Conservation (phyloP, 2,113 vertebrate genomes). For the Ammodytes dubius region DNA sequence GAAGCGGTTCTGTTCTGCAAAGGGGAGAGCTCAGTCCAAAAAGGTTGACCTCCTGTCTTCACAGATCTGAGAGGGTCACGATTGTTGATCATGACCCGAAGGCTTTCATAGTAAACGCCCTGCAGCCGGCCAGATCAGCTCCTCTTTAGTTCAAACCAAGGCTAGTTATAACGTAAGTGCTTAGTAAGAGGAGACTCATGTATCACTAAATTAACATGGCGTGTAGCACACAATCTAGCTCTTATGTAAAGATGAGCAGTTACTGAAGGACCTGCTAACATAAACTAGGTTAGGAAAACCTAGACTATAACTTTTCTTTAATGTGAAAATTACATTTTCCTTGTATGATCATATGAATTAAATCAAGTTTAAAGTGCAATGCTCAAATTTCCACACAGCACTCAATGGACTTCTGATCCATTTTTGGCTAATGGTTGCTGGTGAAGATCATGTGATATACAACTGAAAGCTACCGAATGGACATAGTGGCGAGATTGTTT, state of each 20-base stretch:
- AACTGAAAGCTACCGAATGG: background rate
- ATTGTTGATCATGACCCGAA: background rate
- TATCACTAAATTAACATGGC: background rate
- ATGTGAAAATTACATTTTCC: background rate
- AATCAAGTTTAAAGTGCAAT: background rate
- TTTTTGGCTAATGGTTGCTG: background rate
- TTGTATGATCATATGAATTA: background rate
- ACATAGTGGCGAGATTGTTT: background rate
- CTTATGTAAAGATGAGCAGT: background rate
- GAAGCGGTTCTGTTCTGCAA: conserved; percentile 43
- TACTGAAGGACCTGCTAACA: no score
- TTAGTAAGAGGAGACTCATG: background rate
- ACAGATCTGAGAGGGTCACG: background rate
- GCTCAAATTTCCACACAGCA: background rate
- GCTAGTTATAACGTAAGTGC: background rate
- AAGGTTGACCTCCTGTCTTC: conserved; percentile 2
- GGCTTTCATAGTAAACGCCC: background rate
- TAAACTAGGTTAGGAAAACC: background rate
- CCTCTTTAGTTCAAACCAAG: background rate
- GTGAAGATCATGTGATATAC: background rate
- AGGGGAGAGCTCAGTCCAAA: conserved; percentile 23
- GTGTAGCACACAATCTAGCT: background rate
- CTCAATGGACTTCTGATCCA: background rate
- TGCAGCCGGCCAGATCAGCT: background rate
- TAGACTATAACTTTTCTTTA: background rate